These are phyloP conservation scores for Anthopleura xanthogrammica DNA, from an alignment of 92 coral and sea anemone species.

Conservation along the genomic window DNA sequence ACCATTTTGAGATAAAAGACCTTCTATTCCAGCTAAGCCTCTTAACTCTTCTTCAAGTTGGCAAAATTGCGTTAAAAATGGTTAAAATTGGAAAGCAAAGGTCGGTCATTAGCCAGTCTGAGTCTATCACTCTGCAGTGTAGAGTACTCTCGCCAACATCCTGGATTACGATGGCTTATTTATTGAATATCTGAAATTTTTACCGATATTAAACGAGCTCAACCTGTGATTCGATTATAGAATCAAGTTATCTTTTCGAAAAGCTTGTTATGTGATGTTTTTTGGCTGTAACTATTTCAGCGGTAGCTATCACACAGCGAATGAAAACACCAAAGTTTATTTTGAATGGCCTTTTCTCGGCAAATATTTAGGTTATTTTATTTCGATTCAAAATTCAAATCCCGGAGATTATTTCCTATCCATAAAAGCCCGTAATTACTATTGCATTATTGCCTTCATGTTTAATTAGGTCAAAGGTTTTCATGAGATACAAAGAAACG, in stretches of 20 bases:
- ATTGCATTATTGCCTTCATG: neutral
- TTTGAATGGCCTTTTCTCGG: neutral
- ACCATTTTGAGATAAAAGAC: neutral
- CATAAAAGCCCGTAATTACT: constrained; percentile 9
- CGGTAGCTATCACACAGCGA: neutral
- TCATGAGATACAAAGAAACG: neutral
- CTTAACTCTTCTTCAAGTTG: neutral
- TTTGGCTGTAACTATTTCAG: neutral
- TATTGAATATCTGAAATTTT: neutral
- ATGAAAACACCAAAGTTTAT: neutral
- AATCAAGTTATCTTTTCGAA: neutral
- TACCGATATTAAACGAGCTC: neutral
- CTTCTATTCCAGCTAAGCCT: neutral
- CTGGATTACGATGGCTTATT: constrained; percentile 4
- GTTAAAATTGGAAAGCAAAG: neutral
- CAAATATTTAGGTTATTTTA: neutral
- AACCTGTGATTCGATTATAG: neutral
- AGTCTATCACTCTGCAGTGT: neutral
- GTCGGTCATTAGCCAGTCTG: neutral
- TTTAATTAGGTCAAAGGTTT: constrained; percentile 15
- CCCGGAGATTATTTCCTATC: neutral
- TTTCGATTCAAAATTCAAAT: neutral
- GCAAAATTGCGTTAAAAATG: neutral
- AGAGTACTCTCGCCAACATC: neutral
- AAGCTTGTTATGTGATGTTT: neutral